Base-by-base conservation (phyloP, 2,888 invertebrate species). In the Idaea straminata region DNA sequence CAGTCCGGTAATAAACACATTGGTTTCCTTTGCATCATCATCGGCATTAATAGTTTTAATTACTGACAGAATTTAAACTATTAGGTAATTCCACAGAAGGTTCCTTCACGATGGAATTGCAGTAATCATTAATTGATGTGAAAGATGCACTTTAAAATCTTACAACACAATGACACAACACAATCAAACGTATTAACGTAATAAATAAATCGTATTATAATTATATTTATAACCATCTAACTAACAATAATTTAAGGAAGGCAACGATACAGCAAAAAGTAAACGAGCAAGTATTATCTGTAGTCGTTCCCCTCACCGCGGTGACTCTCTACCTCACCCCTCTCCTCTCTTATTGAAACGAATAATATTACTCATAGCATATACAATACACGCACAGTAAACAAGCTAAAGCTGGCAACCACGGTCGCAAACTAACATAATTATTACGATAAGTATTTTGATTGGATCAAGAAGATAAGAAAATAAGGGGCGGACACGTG, bases 311-410 rank as follows among this genome's bases (percentile, higher is more conserved):
- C 80, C 88, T 86, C 88, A 88, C 87, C 84, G 82, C 82, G 82
- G 85, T 77, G 85, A 87, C 88, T 85, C 88, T 83, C 16, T 82
- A 82, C 87, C 87, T 85, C 87, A 76, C 86, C 85, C 83, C 85
- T 83, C 83, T 84, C 79, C 81, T 80, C 81, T 79, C 78, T 77
- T 15, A 59, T 16, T 59, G 58, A 15, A 59, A 16, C 16, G 59
- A 13, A 59, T 59, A 13, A 34, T 59, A 59, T 59, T 59, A 59
- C 16, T 59, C 15, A 59, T 16, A 16, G 58, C 15, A 59, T 15
- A 59, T 16, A 59, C 58, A n/a, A 59, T 16, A 59, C 58, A n/a
- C 15, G 15, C 16, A 59, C 16, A 7, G 15, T 78, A 7, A 59
- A 59, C 59, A 25, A 25, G 34, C 34, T 59, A 59, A 59, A 77